Conservation (phyloP, 2,888 invertebrate genomes). For the Automeris io region DNA sequence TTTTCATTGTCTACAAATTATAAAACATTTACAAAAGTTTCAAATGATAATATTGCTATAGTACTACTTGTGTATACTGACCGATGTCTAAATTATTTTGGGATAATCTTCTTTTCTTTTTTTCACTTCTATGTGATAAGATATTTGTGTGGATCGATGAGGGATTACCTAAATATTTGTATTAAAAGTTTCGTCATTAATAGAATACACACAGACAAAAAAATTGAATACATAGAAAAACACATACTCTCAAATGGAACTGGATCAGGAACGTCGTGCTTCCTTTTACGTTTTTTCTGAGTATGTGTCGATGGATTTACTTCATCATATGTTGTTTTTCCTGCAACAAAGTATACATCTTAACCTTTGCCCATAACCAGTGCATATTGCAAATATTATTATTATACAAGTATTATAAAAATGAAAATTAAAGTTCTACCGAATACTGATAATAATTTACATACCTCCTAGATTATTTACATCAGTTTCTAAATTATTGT, state of each 20-base stretch:
- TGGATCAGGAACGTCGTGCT: neutral
- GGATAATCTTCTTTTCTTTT: constrained; percentile 10
- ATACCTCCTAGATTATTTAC: neutral
- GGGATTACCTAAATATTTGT: neutral
- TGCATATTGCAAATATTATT: neutral
- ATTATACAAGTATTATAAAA: neutral
- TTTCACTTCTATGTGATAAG: constrained; percentile 10
- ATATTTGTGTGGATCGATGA: neutral
- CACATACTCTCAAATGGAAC: neutral
- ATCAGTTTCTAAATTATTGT: neutral
- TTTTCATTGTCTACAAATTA: too few species aligned
- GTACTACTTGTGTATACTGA: neutral
- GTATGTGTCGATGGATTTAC: neutral
- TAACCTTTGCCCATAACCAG: too few species aligned
- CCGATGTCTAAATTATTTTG: constrained; percentile 8
- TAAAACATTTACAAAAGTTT: neutral
- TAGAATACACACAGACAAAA: neutral
- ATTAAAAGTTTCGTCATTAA: neutral
- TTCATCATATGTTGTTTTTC: neutral
- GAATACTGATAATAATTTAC: neutral
- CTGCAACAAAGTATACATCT: neutral
- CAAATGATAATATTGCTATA: neutral
- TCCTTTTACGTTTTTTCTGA: neutral
- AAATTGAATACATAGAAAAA: neutral
- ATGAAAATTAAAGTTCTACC: neutral